Evolutionary conservation across 2,113 vertebrate genomes (phyloP), one percentile per base, ranked within the genome.

Genomic region (Pedetes capensis): DNA sequence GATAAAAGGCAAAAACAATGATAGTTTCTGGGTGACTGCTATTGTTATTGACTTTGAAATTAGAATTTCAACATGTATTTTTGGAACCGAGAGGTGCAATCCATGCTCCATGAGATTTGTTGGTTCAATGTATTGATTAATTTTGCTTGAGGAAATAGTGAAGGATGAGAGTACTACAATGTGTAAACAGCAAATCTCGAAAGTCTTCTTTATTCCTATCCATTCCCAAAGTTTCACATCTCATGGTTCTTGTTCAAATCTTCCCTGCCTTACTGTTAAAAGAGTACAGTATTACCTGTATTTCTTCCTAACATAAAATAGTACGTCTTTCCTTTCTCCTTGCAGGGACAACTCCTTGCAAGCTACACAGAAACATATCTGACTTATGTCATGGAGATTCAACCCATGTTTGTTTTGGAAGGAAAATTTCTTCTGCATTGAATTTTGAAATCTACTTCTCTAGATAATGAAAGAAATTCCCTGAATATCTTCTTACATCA

Each of bases 1-100:
- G 12, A 64, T 63, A 76, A 89, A 69, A 78, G 75, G 20, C 29
- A 91, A 59, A 91, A 95, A 39, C 47, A 66, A 66, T 12, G 17
- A 42, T 13, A 25, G 7, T 68, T 69, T 95, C 27, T 75, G 37
- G 61, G 29, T 89, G 44, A 39, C 13, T 44, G 22, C 17, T 49
- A 25, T 42, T 85, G 17, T 61, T 57, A 25, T 57, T 61, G n/a
- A 68, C 79, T 68, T 87, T 78, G 39, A 93, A 5, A 74, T 2
- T 63, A 34, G 27, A 63, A 29, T 8, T n/a, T 92, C 55, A 64
- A 8, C 39, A 34, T 44, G 8, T 18, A 10, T 57, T 81, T 95
- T 76, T 16, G 47, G 37, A 42, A 66, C 39, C 39, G 11, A 95
- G 18, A 80, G 47, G 7, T 39, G 1, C 0, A 47, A 57, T 49